Evolutionary conservation across 2,113 vertebrate species (phyloP).

Genomic region (Conger conger): DNA sequence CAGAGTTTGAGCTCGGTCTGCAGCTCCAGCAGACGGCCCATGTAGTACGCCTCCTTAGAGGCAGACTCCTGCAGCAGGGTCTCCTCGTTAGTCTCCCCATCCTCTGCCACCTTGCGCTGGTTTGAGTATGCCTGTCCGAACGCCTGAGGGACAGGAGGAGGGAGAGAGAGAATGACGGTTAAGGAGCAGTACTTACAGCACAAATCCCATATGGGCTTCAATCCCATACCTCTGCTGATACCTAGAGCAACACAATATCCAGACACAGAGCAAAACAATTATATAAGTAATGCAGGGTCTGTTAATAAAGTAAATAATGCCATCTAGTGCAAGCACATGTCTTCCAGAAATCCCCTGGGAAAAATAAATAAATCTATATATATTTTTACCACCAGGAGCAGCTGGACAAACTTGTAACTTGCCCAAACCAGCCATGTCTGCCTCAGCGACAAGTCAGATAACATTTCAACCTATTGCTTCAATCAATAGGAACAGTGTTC

Average conservation of each 20-base stretch:
- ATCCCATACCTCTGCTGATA: no score
- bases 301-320: not conserved
- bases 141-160: slow-evolving; percentile 69
- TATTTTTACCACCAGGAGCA: not conserved
- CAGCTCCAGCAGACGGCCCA: slow-evolving; percentile 86
- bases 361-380: not conserved
- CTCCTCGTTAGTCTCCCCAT: slow-evolving; percentile 93
- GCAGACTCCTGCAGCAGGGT: slow-evolving; percentile 93
- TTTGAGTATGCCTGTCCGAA: slow-evolving; percentile 95
- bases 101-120: slow-evolving; percentile 95
- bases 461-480: slow-evolving; percentile 57
- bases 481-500: slow-evolving; percentile 71
- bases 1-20: slow-evolving; percentile 86
- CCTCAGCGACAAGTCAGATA: slow-evolving; percentile 52
- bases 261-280: no score
- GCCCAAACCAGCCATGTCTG: not conserved
- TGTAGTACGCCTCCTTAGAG: slow-evolving; percentile 92
- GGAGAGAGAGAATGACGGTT: not conserved
- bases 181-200: no score
- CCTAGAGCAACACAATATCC: no score
- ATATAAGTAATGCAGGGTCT: not conserved
- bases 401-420: not conserved
- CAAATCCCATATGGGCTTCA: no score
- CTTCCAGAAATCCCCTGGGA: not conserved
- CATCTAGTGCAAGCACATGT: not conserved